phyloP scores from a whole-genome alignment of 2,113 vertebrate genomes.

The Gobiocypris rarus region DNA sequence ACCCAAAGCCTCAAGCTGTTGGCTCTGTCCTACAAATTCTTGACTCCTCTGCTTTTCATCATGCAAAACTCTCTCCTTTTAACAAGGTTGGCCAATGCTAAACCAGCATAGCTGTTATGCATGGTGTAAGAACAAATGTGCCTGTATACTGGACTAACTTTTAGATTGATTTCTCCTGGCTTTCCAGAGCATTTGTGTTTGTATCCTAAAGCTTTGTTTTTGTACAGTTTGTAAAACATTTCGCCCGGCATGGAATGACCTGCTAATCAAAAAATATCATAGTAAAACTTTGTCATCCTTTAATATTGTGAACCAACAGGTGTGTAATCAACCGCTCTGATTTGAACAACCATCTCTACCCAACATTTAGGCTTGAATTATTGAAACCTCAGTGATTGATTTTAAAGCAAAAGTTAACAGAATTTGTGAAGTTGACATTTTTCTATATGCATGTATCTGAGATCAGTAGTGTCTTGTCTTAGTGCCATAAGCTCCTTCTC shows the following conservation, averaged over 20 bases:
- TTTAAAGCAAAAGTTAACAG: background rate
- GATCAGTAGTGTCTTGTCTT: background rate
- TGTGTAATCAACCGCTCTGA: background rate
- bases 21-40: slow-evolving; percentile 32
- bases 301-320: background rate
- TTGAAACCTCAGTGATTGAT: background rate
- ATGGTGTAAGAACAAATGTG: slow-evolving; percentile 24
- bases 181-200: background rate
- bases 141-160: background rate
- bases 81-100: slow-evolving; percentile 2
- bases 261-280: background rate
- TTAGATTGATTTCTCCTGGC: background rate
- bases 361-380: background rate
- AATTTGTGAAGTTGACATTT: background rate
- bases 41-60: background rate
- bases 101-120: slow-evolving; percentile 15
- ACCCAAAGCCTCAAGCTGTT: slow-evolving; percentile 34
- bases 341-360: background rate
- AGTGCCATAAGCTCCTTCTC: background rate
- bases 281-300: background rate
- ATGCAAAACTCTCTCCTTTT: background rate
- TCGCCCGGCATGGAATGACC: background rate
- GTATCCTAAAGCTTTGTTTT: background rate
- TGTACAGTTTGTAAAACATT: background rate
- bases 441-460: too few relatives aligned